phyloP scores from a whole-genome alignment of 2,113 vertebrate genomes.

The Phrynosoma platyrhinos region DNA sequence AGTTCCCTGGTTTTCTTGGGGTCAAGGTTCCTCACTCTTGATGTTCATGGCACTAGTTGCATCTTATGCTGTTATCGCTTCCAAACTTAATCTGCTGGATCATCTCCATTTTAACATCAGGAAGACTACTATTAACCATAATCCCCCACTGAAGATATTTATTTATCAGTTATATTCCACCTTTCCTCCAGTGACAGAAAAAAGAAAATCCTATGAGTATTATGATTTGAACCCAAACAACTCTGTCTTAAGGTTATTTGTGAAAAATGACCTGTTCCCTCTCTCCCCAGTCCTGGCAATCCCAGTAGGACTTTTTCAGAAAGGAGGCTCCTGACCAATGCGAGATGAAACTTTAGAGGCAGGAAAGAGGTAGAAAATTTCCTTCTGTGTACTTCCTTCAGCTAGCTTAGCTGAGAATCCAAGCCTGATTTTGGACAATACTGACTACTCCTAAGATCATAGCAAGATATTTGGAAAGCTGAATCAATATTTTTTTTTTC shows the following conservation, averaged over 20 bases:
- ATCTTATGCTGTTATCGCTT: not conserved
- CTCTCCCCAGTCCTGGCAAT: slow-evolving; percentile 33
- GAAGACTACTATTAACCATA: not conserved
- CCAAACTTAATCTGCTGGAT: slow-evolving; percentile 49
- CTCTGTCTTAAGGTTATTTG: too few species aligned
- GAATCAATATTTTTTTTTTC: not conserved
- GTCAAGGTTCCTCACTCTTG: slow-evolving; percentile 14
- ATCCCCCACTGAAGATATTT: too few species aligned
- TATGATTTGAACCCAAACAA: not conserved
- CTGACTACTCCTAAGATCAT: not conserved
- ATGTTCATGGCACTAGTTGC: slow-evolving; percentile 56
- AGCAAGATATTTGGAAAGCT: not conserved
- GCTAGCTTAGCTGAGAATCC: too few species aligned
- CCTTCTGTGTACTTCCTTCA: too few species aligned
- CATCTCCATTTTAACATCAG: slow-evolving; percentile 14
- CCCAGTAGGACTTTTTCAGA: not conserved
- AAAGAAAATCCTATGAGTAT: too few species aligned
- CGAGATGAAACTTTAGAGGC: too few species aligned
- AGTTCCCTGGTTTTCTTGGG: not conserved
- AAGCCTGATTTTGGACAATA: too few species aligned
- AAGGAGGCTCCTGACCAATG: too few species aligned
- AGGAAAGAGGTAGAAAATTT: too few species aligned
- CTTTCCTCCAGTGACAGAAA: too few species aligned
- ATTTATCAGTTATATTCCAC: not conserved
- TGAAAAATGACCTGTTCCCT: not conserved